Base-by-base conservation (phyloP, 2,888 invertebrate species). In the Thyatira batis region DNA sequence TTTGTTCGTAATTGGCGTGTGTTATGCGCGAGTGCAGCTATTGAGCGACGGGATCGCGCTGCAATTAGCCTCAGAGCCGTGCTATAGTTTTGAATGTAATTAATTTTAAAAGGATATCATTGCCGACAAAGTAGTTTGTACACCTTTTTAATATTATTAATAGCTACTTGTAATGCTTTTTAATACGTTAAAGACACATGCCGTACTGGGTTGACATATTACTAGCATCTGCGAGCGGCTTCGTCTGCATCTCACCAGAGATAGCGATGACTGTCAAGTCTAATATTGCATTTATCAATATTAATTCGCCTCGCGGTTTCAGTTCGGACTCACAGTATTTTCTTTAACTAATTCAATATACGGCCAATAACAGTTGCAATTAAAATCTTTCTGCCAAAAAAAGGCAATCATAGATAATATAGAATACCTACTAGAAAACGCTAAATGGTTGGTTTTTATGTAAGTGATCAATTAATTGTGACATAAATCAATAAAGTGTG, bases 1-100 rank as follows among this genome's bases (percentile, higher is more conserved):
- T 80, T 72, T 73, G 61, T 72, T 65, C 75, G 82, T 85, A 87
- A 87, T 86, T 85, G 79, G 76, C 63, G 55, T 67, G 58, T 55
- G 62, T 60, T 64, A 70, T 78, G 39, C 39, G 39, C 39, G 71
- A 72, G 72, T 65, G 71, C 69, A 70, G 71, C 71, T 73, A 76
- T 80, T 80, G 76, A 68, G 63, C 27, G 48, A 48, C 27, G 27
- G 17, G 48, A 27, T 48, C 27, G 27, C 27, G n/a, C 39, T n/a
- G 48, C 27, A 48, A 48, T 48, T 48, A 48, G 48, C 27, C 20
- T 13, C 48, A 23, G 13, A n/a, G 27, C 20, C 27, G 11, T 17
- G 48, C 48, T 27, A 39, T 39, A 48, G 48, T 48, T 27, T 48
- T 27, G 20, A 27, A 13, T 25, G 20, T 28, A 4, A 45, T 45